A percentile compares a stretch with the other conserved stretches of the same genome.
Conservation (phyloP, 2,888 invertebrate species). For the Hypercompe scribonia region DNA sequence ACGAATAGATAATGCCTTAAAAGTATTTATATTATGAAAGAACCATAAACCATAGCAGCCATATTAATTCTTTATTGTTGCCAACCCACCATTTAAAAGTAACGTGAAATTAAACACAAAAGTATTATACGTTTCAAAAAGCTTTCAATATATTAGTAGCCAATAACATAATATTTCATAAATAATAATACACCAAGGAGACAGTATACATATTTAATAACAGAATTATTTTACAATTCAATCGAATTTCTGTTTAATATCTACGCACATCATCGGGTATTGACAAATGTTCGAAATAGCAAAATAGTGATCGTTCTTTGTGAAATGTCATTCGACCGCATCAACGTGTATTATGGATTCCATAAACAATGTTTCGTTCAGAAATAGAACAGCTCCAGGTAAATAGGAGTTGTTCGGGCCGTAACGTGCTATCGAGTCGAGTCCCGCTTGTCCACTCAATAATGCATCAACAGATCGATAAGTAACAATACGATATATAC, state of each 20-base stretch:
- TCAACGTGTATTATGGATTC: constrained; percentile 74
- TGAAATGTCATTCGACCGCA: constrained; percentile 71
- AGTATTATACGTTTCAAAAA: neutral
- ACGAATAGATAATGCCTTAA: neutral
- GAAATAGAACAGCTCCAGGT: constrained; percentile 74
- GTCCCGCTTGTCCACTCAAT: constrained; percentile 72
- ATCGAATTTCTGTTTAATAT: neutral
- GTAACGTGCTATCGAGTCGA: constrained; percentile 59
- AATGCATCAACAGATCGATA: constrained; percentile 82
- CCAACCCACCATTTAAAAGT: neutral
- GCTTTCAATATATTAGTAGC: neutral
- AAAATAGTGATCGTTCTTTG: constrained; percentile 59
- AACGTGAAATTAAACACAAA: neutral
- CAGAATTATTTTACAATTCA: neutral
- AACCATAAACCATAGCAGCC: neutral
- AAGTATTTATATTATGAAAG: neutral
- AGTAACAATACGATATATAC: constrained; percentile 57
- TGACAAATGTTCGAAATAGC: constrained; percentile 37
- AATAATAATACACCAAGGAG: neutral
- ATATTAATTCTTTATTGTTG: neutral
- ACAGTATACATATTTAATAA: neutral
- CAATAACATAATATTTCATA: neutral
- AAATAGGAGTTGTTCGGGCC: constrained; percentile 65
- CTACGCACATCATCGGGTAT: neutral
- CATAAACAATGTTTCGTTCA: constrained; percentile 78